Evolutionary conservation across 2,113 vertebrate species (phyloP).

Genomic region (Pteropus alecto): DNA sequence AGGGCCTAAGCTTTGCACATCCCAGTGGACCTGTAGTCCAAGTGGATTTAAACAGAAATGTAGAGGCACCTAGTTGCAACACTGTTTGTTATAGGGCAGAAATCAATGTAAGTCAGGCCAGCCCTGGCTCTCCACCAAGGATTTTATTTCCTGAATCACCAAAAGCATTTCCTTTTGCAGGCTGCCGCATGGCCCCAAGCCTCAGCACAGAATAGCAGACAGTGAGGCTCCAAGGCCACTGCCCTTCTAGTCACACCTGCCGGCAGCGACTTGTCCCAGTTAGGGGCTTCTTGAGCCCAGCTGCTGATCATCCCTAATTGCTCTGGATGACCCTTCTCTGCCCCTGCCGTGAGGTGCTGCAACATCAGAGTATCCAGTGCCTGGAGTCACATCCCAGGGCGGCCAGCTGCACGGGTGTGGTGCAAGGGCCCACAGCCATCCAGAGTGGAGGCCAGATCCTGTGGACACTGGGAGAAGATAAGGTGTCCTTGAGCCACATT

Average conservation of each 20-base stretch:
- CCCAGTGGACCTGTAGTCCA: background rate
- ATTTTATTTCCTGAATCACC: conserved; percentile 27
- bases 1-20: background rate
- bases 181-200: background rate
- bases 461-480: conserved; percentile 43
- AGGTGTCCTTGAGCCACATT: background rate
- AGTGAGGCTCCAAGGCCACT: background rate
- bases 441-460: background rate
- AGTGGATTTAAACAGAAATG: background rate
- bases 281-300: background rate
- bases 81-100: background rate
- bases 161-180: background rate
- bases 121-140: background rate
- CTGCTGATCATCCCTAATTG: background rate
- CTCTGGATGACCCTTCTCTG: background rate
- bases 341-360: background rate
- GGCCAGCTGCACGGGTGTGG: background rate
- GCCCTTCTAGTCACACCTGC: background rate
- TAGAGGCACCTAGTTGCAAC: background rate
- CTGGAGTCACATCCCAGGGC: conserved; percentile 47
- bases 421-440: background rate
- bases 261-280: background rate
- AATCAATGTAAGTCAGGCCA: background rate
- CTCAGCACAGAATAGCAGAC: background rate
- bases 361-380: background rate